These are phyloP conservation scores for Calyptomena viridis DNA, from an alignment of 2,113 vertebrate genomes.

Conservation along the genomic window DNA sequence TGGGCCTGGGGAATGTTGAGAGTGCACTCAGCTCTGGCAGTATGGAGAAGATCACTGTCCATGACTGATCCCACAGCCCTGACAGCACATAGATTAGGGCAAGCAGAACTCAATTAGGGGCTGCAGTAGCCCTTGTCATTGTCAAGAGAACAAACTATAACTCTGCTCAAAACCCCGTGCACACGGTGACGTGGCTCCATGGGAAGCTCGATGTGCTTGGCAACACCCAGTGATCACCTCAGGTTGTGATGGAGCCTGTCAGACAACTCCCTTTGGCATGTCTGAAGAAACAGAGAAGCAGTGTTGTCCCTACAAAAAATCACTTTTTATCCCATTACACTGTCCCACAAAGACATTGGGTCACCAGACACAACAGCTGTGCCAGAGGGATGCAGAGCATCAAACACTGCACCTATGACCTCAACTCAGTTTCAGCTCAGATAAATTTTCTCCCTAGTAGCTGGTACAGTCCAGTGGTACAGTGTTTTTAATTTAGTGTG, in stretches of 20 bases:
- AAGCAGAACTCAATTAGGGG: not conserved
- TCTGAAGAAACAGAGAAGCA: not conserved
- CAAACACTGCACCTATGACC: not conserved
- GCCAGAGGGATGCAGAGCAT: not conserved
- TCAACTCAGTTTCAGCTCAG: not conserved
- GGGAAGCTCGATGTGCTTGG: not conserved
- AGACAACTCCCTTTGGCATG: not conserved
- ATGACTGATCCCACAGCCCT: not conserved
- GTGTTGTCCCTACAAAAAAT: not conserved
- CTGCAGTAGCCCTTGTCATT: not conserved
- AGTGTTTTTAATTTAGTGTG: not conserved
- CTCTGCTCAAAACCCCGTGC: not conserved
- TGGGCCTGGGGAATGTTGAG: not conserved
- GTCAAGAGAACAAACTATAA: rapidly evolving
- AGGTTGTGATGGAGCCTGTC: not conserved
- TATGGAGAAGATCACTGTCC: not conserved
- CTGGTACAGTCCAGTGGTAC: no score
- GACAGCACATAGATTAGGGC: not conserved
- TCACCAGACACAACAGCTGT: not conserved
- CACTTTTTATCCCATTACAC: not conserved
- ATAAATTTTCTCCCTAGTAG: not conserved
- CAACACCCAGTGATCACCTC: not conserved
- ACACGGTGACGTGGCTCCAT: rapidly evolving
- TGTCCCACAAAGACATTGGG: rapidly evolving
- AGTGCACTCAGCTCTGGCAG: not conserved